Evolutionary conservation across 1,140 invertebrate genomes (phyloP), one percentile per base, ranked within the genome.

Genomic region (Calliopsis andreniformis): DNA sequence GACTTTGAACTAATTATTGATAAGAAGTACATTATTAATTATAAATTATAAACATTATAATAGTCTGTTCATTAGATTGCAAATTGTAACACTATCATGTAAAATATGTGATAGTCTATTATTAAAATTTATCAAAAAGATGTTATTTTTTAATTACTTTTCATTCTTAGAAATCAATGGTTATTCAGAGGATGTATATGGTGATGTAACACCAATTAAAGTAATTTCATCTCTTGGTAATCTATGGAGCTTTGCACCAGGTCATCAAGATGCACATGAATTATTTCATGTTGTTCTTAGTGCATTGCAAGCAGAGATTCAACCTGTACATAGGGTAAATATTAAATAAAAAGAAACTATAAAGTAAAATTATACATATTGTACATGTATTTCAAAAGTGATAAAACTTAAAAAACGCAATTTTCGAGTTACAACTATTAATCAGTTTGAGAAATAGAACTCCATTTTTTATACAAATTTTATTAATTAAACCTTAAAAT

Each of bases 201-300:
- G 93, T 43, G 95, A 95, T 10, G 93, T 94, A 68, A 94, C 94
- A 0, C 97, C 97, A 0, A 93, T 94, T 12, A 95, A 95, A 42
- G 94, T 98, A 5, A 94, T 98, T 72, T 94, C 95, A 76, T 95
- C 96, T 0, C 88, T 98, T 0, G 93, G 95, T 71, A 91, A 94
- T 1, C 92, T 96, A 10, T 98, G 97, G 97, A 95, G 96, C 56
- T 97, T 98, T 66, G 95, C 96, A 0, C 94, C 95, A 77, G 97
- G 97, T 79, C 96, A 99, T 92, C 97, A 98, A 92, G 98, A 99
- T 93, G 96, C 97, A 23, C 97, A 98, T 90, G 97, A 99, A 90
- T 89, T 98, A 56, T 96, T 98, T 76, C 97, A 98, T 92, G 95
- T 97, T 16, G 89, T 99, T 79, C 93, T 98, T 14, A 94, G 96